Conservation (phyloP, 2,797 vertebrate genomes). For the Pachyuromys duprasi region DNA sequence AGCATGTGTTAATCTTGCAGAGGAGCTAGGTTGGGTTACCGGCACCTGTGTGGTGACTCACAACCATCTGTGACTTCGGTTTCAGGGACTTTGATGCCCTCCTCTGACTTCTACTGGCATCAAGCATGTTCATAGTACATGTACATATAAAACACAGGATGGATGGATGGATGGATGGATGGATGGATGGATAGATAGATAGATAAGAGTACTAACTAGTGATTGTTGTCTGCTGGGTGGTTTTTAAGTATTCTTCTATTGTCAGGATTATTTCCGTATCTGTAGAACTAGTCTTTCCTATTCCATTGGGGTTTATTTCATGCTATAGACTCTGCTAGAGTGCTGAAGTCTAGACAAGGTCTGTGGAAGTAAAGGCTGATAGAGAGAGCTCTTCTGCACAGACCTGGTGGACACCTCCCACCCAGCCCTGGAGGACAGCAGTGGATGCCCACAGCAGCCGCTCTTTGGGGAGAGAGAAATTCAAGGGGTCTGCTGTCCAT, state of each 20-base stretch:
- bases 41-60: not conserved
- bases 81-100: not conserved
- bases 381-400: not conserved
- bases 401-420: not conserved
- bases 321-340: not conserved
- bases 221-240: not conserved
- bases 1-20: not conserved
- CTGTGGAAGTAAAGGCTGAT: not conserved
- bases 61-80: not conserved
- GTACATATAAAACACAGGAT: not conserved
- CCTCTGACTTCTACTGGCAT: not conserved
- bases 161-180: no score
- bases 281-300: slow-evolving; percentile 3
- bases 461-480: not conserved
- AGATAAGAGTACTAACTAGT: not conserved
- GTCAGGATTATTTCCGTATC: not conserved
- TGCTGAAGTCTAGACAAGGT: not conserved
- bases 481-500: not conserved
- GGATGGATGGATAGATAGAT: no score
- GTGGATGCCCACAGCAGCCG: not conserved
- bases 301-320: not conserved
- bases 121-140: not conserved
- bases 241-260: slow-evolving; percentile 20
- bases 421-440: not conserved
- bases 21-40: not conserved